These are phyloP conservation scores for Ailuropoda melanoleuca DNA, from an alignment of 2,113 vertebrate genomes.

Conservation along the genomic window DNA sequence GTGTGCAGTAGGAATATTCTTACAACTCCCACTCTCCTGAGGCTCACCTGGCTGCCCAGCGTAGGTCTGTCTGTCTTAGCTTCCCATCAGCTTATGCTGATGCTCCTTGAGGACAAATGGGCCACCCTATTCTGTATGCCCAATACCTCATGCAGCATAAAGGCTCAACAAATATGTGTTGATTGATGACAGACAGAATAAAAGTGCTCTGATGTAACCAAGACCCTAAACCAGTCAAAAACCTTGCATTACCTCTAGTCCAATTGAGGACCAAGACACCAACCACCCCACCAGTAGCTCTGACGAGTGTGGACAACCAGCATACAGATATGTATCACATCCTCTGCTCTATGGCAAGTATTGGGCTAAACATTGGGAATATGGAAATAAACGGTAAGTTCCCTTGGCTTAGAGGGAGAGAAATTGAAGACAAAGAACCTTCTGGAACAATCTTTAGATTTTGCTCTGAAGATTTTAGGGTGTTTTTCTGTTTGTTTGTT, in stretches of 20 bases:
- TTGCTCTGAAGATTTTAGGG: background rate
- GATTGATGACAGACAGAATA: background rate
- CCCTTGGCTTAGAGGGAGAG: background rate
- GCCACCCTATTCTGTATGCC: background rate
- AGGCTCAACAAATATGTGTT: background rate
- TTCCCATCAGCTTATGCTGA: background rate
- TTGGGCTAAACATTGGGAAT: background rate
- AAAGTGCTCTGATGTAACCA: background rate
- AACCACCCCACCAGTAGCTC: background rate
- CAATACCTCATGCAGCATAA: background rate
- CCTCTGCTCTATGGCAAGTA: background rate
- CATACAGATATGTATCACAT: too few relatives aligned
- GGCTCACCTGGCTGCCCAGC: background rate
- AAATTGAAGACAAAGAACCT: background rate
- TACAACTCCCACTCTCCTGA: background rate
- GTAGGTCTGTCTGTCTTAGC: rapidly evolving
- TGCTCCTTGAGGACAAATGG: background rate
- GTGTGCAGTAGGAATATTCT: background rate
- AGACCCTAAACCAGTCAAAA: background rate
- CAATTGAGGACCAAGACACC: background rate
- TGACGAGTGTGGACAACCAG: background rate
- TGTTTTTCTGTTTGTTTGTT: background rate
- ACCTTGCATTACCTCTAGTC: background rate
- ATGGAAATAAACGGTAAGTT: background rate
- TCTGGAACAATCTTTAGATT: background rate